Evolutionary conservation across 2,888 invertebrate genomes (phyloP).

Genomic region (Chloromyia formosa): DNA sequence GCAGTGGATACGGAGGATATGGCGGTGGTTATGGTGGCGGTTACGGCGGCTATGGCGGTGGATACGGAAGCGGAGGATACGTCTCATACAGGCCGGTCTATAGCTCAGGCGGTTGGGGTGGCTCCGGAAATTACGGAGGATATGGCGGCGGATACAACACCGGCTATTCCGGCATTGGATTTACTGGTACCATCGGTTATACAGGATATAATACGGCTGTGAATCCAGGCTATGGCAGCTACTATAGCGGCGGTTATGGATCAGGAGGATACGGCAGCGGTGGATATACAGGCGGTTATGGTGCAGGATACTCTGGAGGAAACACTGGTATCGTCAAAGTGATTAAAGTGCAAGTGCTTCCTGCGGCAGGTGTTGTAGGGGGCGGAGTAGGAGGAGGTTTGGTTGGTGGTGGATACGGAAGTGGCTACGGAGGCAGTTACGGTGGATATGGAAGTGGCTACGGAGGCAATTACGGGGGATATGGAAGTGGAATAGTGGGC

Average conservation of each 20-base stretch:
- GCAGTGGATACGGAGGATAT: constrained; percentile 17
- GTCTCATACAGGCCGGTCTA: background rate
- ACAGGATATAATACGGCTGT: too few species aligned
- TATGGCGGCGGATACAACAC: background rate
- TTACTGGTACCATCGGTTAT: too few species aligned
- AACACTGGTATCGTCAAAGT: constrained; percentile 16
- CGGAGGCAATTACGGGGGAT: background rate
- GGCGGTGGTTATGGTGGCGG: constrained; percentile 9
- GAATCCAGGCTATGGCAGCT: background rate
- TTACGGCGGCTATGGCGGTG: background rate
- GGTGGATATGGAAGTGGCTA: constrained; percentile 10
- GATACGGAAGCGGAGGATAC: background rate
- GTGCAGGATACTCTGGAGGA: constrained; percentile 22
- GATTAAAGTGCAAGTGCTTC: constrained; percentile 9
- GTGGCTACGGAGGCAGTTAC: background rate
- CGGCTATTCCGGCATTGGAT: background rate
- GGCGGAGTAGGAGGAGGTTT: background rate
- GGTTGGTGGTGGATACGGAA: background rate
- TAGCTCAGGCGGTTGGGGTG: background rate
- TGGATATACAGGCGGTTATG: constrained; percentile 5
- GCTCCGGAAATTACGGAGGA: constrained; percentile 13
- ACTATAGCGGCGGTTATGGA: background rate
- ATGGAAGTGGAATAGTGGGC: too few species aligned
- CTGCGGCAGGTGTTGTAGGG: background rate
- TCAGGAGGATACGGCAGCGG: constrained; percentile 4